Evolutionary conservation across 2,797 vertebrate species (phyloP).

Genomic region (Hydrolagus colliei): DNA sequence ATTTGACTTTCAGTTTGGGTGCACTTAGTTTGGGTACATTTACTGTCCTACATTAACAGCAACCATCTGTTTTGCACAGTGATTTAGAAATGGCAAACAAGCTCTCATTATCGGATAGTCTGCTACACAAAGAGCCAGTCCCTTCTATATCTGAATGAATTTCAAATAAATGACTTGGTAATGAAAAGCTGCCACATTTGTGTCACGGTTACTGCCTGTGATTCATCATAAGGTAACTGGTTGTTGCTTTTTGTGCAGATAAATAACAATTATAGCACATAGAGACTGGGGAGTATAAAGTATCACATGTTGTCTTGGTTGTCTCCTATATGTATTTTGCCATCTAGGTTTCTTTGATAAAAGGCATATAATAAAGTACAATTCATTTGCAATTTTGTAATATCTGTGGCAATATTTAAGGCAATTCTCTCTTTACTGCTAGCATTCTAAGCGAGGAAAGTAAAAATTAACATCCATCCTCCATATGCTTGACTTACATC

Average conservation of each 20-base stretch:
- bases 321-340: not conserved
- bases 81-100: not conserved
- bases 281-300: not conserved
- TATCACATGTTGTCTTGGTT: not conserved
- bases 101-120: not conserved
- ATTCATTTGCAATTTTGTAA: not conserved
- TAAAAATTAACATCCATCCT: not conserved
- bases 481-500: not conserved
- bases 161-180: constrained; percentile 1
- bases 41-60: not conserved
- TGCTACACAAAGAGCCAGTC: not conserved
- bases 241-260: not conserved
- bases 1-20: not conserved
- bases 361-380: not conserved
- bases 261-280: not conserved
- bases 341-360: not conserved
- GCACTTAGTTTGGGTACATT: not conserved
- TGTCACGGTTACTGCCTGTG: not conserved
- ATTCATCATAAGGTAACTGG: not conserved
- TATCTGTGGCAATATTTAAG: not conserved
- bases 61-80: not conserved
- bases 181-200: constrained; percentile 22
- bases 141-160: not conserved
- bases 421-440: not conserved
- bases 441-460: not conserved